These are phyloP conservation scores for Potorous gilbertii DNA, from an alignment of 2,797 vertebrate genomes.

Conservation along the genomic window DNA sequence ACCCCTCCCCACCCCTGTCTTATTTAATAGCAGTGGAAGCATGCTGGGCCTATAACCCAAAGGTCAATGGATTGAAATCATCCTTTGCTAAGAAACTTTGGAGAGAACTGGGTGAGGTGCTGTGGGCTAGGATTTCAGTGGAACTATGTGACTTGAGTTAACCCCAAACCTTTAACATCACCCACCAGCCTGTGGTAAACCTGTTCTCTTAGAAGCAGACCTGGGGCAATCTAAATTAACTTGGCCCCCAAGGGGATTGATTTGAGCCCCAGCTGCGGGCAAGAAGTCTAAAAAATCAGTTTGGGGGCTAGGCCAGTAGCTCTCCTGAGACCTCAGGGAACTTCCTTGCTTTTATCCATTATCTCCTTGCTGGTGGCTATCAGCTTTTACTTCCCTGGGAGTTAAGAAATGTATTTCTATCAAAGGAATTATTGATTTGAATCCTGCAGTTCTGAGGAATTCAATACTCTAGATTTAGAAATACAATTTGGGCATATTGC, in stretches of 20 bases:
- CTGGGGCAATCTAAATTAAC: not conserved
- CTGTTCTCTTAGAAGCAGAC: not conserved
- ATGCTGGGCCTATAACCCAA: not conserved
- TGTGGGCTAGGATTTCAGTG: not conserved
- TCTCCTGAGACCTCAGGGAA: not conserved
- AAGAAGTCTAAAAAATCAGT: not conserved
- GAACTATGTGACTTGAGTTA: not conserved
- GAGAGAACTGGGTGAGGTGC: not conserved
- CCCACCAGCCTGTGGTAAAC: not conserved
- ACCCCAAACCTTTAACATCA: not conserved
- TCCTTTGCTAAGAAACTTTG: not conserved
- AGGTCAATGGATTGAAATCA: not conserved
- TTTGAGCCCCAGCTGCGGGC: not conserved
- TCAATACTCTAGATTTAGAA: not conserved
- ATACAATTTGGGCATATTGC: not conserved
- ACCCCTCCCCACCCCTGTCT: not conserved
- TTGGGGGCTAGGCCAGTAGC: not conserved
- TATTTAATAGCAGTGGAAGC: not conserved
- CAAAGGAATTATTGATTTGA: not conserved
- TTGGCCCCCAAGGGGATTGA: not conserved
- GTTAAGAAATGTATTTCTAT: not conserved
- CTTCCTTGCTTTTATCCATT: not conserved
- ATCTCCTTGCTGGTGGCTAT: not conserved
- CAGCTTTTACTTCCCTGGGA: not conserved
- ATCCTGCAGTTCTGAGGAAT: not conserved